Percentiles rank a stretch among this genome's conserved stretches.
Conservation (phyloP, 1,140 invertebrate genomes). For the Ooceraea biroi region DNA sequence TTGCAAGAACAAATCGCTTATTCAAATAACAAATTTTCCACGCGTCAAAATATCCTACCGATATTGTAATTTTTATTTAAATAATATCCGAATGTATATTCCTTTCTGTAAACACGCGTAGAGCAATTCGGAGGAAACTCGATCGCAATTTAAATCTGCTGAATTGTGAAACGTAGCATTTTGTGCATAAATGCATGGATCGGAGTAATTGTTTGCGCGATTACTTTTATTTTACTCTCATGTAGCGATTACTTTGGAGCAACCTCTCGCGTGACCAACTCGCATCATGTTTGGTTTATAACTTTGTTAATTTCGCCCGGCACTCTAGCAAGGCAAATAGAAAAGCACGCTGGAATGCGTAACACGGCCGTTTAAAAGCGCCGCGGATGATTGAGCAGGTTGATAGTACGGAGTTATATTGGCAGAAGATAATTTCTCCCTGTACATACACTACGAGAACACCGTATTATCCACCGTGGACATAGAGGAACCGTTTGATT, state of each 20-base stretch:
- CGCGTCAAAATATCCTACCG: too few species aligned
- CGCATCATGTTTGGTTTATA: constrained; percentile 12
- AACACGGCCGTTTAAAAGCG: constrained; percentile 51
- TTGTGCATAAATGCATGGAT: not conserved
- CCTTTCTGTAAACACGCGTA: not conserved
- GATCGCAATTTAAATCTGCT: not conserved
- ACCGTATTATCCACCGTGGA: constrained; percentile 27
- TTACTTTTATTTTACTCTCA: not conserved
- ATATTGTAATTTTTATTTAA: too few species aligned
- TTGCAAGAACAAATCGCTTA: too few species aligned
- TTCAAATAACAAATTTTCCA: too few species aligned
- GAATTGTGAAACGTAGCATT: not conserved
- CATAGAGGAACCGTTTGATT: constrained; percentile 45
- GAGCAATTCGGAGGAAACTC: not conserved
- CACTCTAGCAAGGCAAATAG: constrained; percentile 15
- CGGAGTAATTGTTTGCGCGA: not conserved
- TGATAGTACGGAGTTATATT: constrained; percentile 65
- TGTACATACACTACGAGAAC: constrained; percentile 6
- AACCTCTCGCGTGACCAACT: constrained; percentile 26
- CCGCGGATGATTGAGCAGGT: constrained; percentile 64
- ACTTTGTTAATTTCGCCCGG: constrained; percentile 34
- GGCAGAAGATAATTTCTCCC: constrained; percentile 52
- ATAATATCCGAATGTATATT: too few species aligned
- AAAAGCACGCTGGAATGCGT: constrained; percentile 7
- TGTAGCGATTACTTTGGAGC: not conserved